Evolutionary conservation across 2,888 invertebrate genomes (phyloP), one percentile per base, ranked within the genome.

Genomic region (Drosophila algonquin): DNA sequence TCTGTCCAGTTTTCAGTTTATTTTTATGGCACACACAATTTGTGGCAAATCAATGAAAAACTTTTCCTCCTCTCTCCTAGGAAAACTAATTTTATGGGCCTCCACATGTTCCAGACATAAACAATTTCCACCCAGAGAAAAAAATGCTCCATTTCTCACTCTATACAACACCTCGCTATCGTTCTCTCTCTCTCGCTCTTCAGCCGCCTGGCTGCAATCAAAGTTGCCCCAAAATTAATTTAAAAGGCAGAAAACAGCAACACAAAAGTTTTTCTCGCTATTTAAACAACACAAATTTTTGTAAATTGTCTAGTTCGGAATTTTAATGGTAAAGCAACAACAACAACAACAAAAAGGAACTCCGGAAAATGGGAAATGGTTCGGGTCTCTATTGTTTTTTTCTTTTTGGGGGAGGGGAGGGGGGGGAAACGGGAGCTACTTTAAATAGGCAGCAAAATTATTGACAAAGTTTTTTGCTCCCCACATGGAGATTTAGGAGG

Each of bases 11-110:
- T 44, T 55, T 61, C 61, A 65, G 64, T 72, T 71, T 72, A 74
- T 71, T 76, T 75, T 75, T 67, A 75, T 75, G 67, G 71, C 76
- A 52, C 67, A 67, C 86, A 67, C 86, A 84, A 81, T 77, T 81
- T 86, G 84, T 78, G 87, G 87, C 84, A 87, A 87, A 87, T 85
- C 84, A 85, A 85, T 85, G 81, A 63, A 76, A 80, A 56, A 63
- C 44, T 70, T 67, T 58, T 73, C 54, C 30, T 8, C 30, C 30
- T 30, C 30, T 8, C 30, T 30, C 8, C 30, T 30, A 30, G 7
- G 30, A 30, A 8, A 30, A 30, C 80, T 82, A 77, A 83, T 86
- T 86, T 86, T 73, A 85, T 85, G 65, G 72, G 73, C 82, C 69
- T 60, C 69, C 81, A 72, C 71, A 77, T 75, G 74, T 69, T 80